These are phyloP conservation scores for Hanleya hanleyi DNA, from an alignment of 2,888 invertebrate species.

Conservation along the genomic window DNA sequence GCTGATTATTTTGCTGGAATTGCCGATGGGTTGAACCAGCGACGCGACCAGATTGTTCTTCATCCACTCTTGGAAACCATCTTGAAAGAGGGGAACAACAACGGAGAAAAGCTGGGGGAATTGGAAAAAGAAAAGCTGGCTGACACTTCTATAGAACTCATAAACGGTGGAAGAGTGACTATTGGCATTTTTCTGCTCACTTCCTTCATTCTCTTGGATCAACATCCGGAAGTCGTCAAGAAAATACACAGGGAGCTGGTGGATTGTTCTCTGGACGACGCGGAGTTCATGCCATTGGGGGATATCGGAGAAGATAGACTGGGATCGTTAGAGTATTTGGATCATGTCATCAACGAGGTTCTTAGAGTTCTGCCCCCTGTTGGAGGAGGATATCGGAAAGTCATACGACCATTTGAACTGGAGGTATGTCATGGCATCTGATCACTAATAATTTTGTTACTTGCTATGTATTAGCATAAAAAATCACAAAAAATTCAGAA, in stretches of 20 bases:
- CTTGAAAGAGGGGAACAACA: too few relatives aligned
- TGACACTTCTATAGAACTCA: constrained; percentile 65
- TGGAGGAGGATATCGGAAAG: constrained; percentile 63
- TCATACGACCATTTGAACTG: constrained; percentile 62
- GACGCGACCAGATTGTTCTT: too few relatives aligned
- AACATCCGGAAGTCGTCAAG: constrained; percentile 43
- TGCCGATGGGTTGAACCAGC: too few relatives aligned
- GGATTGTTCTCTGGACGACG: constrained; percentile 38
- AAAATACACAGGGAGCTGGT: constrained; percentile 52
- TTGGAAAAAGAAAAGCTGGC: too few relatives aligned
- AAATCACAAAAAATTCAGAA: too few relatives aligned
- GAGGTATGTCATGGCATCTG: constrained; percentile 60
- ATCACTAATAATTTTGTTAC: too few relatives aligned
- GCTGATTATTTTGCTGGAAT: too few relatives aligned
- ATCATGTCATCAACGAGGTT: constrained; percentile 61
- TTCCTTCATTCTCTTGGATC: constrained; percentile 49
- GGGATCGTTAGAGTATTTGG: constrained; percentile 50
- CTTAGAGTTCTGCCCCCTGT: constrained; percentile 62
- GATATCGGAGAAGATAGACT: constrained; percentile 38
- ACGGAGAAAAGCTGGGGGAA: too few relatives aligned
- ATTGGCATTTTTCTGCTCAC: constrained; percentile 59
- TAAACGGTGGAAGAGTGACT: constrained; percentile 67
- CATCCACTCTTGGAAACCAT: too few relatives aligned
- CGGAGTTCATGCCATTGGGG: not conserved
- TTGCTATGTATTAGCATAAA: too few relatives aligned